These are phyloP conservation scores for Bombus sibiricus DNA, from an alignment of 1,140 invertebrate species.

Conservation along the genomic window DNA sequence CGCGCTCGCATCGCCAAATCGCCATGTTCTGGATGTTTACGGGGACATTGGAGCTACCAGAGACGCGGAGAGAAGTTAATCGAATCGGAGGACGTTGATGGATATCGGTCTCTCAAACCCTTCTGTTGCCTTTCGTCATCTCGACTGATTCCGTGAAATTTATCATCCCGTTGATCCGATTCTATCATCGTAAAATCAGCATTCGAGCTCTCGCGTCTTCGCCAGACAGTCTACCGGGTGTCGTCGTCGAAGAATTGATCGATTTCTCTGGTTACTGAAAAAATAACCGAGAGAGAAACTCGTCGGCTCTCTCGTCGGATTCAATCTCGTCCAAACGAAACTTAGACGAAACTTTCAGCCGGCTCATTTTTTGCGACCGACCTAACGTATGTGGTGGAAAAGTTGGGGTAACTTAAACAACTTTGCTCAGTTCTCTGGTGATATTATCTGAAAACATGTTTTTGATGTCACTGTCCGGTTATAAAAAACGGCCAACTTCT, in stretches of 20 bases:
- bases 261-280: not conserved
- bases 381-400: not conserved
- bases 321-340: slow-evolving; percentile 18
- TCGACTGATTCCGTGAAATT: slow-evolving; percentile 36
- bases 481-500: not conserved
- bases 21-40: slow-evolving; percentile 1
- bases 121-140: slow-evolving; percentile 18
- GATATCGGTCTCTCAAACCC: slow-evolving; percentile 15
- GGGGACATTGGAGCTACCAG: too few relatives aligned
- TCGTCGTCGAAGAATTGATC: slow-evolving; percentile 24
- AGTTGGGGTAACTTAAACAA: not conserved
- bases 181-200: slow-evolving; percentile 48
- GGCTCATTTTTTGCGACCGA: not conserved
- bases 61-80: slow-evolving; percentile 31
- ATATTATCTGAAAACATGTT: not conserved
- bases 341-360: not conserved
- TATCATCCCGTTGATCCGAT: slow-evolving; percentile 37
- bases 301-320: not conserved
- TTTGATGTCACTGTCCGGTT: not conserved
- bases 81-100: slow-evolving; percentile 39
- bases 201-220: not conserved
- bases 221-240: not conserved
- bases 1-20: not conserved
- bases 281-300: not conserved
- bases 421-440: not conserved